Evolutionary conservation across 1,140 invertebrate genomes (phyloP).

Genomic region (Mizuhopecten yessoensis): DNA sequence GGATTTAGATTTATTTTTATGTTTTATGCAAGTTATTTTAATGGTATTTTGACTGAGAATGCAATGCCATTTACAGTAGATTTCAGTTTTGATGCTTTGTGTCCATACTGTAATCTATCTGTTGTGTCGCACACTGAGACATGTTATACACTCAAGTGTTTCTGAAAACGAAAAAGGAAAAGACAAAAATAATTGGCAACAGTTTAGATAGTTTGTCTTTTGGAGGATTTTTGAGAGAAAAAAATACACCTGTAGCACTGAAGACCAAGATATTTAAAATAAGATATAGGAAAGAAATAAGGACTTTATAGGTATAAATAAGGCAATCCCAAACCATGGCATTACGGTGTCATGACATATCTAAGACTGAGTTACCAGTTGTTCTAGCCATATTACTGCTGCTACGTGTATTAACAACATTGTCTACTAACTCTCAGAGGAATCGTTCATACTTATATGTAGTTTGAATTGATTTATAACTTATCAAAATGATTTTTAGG

Average conservation of each 20-base stretch:
- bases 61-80: too few species aligned
- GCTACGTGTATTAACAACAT: too few species aligned
- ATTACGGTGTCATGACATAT: not conserved
- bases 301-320: not conserved
- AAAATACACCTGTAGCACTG: not conserved
- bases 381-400: not conserved
- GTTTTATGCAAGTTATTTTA: too few species aligned
- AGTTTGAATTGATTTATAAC: not conserved
- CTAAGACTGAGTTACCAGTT: not conserved
- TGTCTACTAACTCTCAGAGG: not conserved
- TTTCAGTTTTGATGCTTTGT: too few species aligned
- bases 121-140: not conserved
- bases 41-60: too few species aligned
- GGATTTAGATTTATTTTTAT: too few species aligned
- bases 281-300: not conserved
- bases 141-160: too few species aligned
- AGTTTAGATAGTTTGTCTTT: slow-evolving; percentile 39
- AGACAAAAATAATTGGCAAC: slow-evolving; percentile 43
- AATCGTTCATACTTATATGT: not conserved
- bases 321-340: too few species aligned
- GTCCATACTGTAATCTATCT: too few species aligned
- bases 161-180: too few species aligned
- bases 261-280: not conserved
- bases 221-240: not conserved
- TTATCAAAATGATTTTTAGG: not conserved